phyloP scores from a whole-genome alignment of 1,140 invertebrate species.

The Bombus confusus region DNA sequence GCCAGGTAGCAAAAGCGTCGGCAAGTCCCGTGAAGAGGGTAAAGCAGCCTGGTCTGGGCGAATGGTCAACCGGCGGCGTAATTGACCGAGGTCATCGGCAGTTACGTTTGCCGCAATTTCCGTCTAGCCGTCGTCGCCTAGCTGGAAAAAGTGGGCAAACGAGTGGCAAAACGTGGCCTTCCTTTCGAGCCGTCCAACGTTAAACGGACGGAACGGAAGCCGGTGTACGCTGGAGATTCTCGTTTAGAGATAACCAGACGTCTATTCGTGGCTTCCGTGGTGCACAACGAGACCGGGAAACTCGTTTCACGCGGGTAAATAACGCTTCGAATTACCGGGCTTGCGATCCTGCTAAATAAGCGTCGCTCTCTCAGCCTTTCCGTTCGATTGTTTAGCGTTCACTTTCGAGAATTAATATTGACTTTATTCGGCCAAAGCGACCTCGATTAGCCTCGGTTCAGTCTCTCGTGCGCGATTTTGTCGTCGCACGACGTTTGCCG shows the following conservation, averaged over 20 bases:
- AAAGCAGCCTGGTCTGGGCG: conserved; percentile 3
- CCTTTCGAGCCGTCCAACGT: not conserved
- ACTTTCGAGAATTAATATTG: conserved; percentile 2
- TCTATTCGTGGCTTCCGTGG: not conserved
- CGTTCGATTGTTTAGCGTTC: conserved; percentile 4
- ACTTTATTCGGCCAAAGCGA: not conserved
- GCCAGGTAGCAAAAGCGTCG: conserved; percentile 10
- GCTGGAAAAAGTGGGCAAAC: conserved; percentile 23
- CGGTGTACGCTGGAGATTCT: not conserved
- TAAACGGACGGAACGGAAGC: conserved; percentile 11
- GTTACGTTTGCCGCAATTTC: conserved; percentile 53
- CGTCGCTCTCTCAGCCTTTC: not conserved
- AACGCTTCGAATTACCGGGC: not conserved
- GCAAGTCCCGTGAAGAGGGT: conserved; percentile 33
- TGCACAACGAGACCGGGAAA: not conserved
- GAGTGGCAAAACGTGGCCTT: not conserved
- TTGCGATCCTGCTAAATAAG: conserved; percentile 2
- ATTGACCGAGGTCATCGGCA: conserved; percentile 48
- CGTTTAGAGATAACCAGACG: not conserved
- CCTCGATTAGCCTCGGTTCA: not conserved
- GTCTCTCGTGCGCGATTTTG: no score
- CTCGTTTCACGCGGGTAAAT: conserved; percentile 13
- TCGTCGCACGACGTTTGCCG: not conserved
- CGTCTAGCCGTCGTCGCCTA: conserved; percentile 9
- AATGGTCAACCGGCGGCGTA: conserved; percentile 1